phyloP scores from a whole-genome alignment of 1,140 invertebrate species.

The Lucilia sericata region DNA sequence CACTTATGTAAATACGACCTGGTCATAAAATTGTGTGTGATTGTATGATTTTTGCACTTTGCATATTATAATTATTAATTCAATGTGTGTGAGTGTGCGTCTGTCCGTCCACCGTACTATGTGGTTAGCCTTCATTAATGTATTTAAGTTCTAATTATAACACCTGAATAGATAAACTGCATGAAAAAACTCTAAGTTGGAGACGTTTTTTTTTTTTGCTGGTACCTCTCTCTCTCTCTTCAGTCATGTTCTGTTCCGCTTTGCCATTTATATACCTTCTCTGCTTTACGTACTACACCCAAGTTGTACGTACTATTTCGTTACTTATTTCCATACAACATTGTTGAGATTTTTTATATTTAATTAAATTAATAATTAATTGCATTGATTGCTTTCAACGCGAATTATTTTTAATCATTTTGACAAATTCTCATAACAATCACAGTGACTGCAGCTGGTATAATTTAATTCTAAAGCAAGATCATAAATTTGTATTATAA shows the following conservation, averaged over 20 bases:
- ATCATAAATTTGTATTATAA: no score
- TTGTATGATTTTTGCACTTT: background rate
- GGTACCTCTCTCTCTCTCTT: background rate
- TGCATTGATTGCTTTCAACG: background rate
- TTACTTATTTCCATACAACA: background rate
- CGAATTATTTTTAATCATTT: background rate
- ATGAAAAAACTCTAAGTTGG: background rate
- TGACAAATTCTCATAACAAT: no score
- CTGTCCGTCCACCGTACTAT: background rate
- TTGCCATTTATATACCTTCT: background rate
- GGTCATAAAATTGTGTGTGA: no score
- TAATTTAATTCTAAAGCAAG: no score
- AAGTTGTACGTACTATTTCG: background rate
- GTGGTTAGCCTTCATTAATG: slow-evolving; percentile 15
- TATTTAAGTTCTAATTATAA: slow-evolving; percentile 11
- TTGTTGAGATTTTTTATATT: background rate
- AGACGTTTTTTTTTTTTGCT: background rate
- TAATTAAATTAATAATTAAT: slow-evolving; percentile 8
- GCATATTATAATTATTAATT: background rate
- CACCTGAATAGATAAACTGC: background rate
- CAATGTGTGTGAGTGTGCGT: no score
- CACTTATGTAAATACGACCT: background rate
- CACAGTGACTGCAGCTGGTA: no score
- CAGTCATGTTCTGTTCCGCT: background rate
- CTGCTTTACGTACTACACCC: background rate